Evolutionary conservation across 2,113 vertebrate species (phyloP).

Genomic region (Nothocercus nigrocapillus): DNA sequence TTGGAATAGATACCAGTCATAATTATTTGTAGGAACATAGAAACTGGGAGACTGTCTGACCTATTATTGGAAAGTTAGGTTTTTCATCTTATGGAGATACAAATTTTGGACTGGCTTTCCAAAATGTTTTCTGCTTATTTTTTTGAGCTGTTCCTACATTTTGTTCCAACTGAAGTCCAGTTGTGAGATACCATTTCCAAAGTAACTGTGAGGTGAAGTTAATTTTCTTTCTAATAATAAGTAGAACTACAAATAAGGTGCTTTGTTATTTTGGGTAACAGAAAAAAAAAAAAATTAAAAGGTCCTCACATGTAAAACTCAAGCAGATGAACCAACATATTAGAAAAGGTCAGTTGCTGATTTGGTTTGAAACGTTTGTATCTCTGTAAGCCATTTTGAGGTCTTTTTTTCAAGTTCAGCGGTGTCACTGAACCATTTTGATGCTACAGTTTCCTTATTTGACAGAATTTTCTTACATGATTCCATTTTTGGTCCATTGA

Average conservation of each 20-base stretch:
- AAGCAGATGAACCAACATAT: not conserved
- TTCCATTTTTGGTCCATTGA: not conserved
- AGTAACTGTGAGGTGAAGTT: not conserved
- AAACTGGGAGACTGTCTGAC: not conserved
- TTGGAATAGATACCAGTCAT: not conserved
- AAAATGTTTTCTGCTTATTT: not conserved
- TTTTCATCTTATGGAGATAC: not conserved
- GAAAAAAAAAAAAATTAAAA: not conserved
- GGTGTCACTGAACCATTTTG: not conserved
- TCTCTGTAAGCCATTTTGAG: not conserved
- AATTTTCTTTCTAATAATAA: not conserved
- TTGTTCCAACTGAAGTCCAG: slow-evolving; percentile 3
- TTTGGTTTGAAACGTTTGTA: not conserved
- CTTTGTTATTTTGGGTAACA: not conserved
- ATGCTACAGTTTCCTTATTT: not conserved
- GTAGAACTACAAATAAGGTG: not conserved
- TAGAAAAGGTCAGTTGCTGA: not conserved
- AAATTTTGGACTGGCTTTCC: not conserved
- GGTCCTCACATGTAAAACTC: not conserved
- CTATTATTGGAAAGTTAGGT: not conserved
- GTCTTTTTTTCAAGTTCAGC: not conserved
- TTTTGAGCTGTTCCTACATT: not conserved
- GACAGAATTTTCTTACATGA: not conserved
- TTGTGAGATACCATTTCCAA: slow-evolving; percentile 38
- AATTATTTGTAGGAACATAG: not conserved